These are phyloP conservation scores for Cephalopholis sonnerati DNA, from an alignment of 2,113 vertebrate species.

Conservation along the genomic window DNA sequence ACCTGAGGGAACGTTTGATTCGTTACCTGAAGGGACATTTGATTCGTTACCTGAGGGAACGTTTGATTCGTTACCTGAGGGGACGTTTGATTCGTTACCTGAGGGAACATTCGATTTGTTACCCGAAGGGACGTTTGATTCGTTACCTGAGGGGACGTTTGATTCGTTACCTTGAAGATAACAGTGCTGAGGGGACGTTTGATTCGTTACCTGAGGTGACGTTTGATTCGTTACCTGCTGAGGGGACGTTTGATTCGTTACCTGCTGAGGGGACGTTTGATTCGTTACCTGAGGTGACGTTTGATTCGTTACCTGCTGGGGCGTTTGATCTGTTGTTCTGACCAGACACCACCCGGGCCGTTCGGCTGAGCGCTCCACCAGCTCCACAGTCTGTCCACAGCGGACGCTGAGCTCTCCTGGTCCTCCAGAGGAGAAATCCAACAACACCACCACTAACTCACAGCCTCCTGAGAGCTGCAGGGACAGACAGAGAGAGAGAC, in stretches of 20 bases:
- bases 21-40: slow-evolving; percentile 60
- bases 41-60: slow-evolving; percentile 73
- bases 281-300: slow-evolving; percentile 79
- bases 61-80: slow-evolving; percentile 85
- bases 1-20: slow-evolving; percentile 87
- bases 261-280: slow-evolving; percentile 83
- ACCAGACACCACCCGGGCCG: slow-evolving; percentile 95
- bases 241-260: slow-evolving; percentile 17
- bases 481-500: slow-evolving; percentile 27
- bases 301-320: slow-evolving; percentile 70
- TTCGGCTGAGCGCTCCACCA: slow-evolving; percentile 92
- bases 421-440: slow-evolving; percentile 90
- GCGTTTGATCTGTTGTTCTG: slow-evolving; percentile 91
- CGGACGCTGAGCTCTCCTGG: slow-evolving; percentile 93
- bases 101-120: slow-evolving; percentile 88
- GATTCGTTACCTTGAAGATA: slow-evolving; percentile 88
- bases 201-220: slow-evolving; percentile 73
- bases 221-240: slow-evolving; percentile 85
- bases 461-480: slow-evolving; percentile 94
- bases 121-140: not conserved
- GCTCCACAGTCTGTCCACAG: slow-evolving; percentile 96
- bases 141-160: slow-evolving; percentile 83
- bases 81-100: slow-evolving; percentile 48
- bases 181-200: not conserved
- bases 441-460: slow-evolving; percentile 94